phyloP scores from a whole-genome alignment of 2,888 invertebrate genomes.

The Drosophila birchii region DNA sequence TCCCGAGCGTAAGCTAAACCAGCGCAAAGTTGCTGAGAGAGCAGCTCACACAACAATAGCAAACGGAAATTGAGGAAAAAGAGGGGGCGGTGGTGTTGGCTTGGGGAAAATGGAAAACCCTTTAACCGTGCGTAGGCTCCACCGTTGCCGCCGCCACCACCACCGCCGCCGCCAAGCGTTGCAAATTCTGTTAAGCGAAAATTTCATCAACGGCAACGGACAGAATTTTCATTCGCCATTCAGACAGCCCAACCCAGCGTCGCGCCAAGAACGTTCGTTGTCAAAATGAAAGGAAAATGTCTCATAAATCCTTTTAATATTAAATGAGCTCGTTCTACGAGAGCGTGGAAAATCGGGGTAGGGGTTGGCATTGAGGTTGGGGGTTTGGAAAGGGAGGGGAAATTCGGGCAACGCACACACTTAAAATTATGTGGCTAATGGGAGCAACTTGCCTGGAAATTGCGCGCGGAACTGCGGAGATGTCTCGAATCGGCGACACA shows the following conservation, averaged over 20 bases:
- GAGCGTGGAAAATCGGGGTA: not conserved
- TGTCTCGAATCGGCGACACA: slow-evolving; percentile 59
- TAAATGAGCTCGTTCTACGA: slow-evolving; percentile 78
- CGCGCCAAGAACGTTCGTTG: slow-evolving; percentile 58
- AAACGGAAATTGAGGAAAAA: slow-evolving; percentile 19
- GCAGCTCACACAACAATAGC: slow-evolving; percentile 67
- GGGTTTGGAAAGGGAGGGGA: not conserved
- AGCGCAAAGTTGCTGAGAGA: slow-evolving; percentile 72
- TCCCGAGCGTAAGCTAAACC: slow-evolving; percentile 80
- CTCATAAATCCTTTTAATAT: slow-evolving; percentile 83
- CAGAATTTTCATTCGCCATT: slow-evolving; percentile 70
- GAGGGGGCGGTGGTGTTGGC: not conserved
- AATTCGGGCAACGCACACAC: slow-evolving; percentile 71
- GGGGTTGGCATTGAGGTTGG: not conserved
- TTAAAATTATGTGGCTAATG: slow-evolving; percentile 80
- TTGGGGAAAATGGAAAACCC: slow-evolving; percentile 70
- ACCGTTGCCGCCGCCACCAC: slow-evolving; percentile 33
- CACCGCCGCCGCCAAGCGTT: slow-evolving; percentile 62
- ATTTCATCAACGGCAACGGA: slow-evolving; percentile 76
- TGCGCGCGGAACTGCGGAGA: slow-evolving; percentile 57
- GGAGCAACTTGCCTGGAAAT: slow-evolving; percentile 80
- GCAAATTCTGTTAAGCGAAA: slow-evolving; percentile 82
- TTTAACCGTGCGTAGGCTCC: slow-evolving; percentile 70
- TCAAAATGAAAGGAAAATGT: slow-evolving; percentile 82
- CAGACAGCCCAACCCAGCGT: slow-evolving; percentile 39